Conservation (phyloP, 2,797 vertebrate genomes). For the Prunella strophiata region DNA sequence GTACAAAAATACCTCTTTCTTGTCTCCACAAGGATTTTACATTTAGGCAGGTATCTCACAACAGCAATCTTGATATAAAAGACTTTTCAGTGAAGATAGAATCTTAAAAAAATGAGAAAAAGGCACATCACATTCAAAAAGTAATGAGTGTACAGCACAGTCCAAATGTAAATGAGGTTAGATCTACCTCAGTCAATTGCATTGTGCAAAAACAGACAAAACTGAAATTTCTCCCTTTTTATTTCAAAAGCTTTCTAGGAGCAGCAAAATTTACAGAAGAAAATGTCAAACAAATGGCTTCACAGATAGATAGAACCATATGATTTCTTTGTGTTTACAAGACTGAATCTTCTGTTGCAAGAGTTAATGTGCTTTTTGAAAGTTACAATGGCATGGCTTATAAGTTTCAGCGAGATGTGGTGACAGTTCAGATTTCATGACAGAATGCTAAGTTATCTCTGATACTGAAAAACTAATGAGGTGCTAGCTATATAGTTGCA, state of each 20-base stretch:
- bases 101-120: slow-evolving; percentile 14
- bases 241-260: not conserved
- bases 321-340: not conserved
- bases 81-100: not conserved
- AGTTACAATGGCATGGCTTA: not conserved
- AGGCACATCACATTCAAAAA: slow-evolving; percentile 42
- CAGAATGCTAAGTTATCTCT: slow-evolving; percentile 51
- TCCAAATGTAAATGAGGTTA: slow-evolving; percentile 4
- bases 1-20: not conserved
- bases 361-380: slow-evolving; percentile 21
- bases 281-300: slow-evolving; percentile 33
- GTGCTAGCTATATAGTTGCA: slow-evolving; percentile 46
- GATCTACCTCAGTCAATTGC: not conserved
- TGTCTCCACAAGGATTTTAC: slow-evolving; percentile 1
- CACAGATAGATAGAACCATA: not conserved
- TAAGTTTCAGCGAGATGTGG: not conserved
- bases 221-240: not conserved
- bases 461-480: slow-evolving; percentile 58
- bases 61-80: not conserved
- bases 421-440: slow-evolving; percentile 35
- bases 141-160: not conserved
- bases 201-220: not conserved
- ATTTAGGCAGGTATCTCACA: not conserved
- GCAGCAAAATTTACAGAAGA: slow-evolving; percentile 19
- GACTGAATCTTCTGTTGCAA: not conserved